These are phyloP conservation scores for Oxyura jamaicensis DNA, from an alignment of 2,113 vertebrate species.

Conservation along the genomic window DNA sequence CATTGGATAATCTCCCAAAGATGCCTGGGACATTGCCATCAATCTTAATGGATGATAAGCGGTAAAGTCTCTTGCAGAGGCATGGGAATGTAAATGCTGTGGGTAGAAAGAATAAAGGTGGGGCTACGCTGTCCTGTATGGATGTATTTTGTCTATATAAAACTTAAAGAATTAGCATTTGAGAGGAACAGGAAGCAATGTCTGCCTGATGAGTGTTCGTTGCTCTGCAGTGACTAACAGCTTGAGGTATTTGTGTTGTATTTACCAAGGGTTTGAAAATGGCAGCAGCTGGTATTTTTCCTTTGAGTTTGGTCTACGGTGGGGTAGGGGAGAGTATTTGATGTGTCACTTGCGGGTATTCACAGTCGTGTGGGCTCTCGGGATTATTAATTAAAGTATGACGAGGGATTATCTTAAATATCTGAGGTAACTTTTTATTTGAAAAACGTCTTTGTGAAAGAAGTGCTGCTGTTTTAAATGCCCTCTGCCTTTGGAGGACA, in stretches of 20 bases:
- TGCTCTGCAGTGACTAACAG: background rate
- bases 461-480: background rate
- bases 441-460: background rate
- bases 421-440: background rate
- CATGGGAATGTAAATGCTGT: background rate
- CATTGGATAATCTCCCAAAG: background rate
- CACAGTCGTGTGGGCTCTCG: background rate
- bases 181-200: background rate
- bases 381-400: background rate
- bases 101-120: background rate
- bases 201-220: background rate
- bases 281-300: background rate
- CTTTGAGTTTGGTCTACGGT: background rate
- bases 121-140: background rate
- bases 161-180: background rate
- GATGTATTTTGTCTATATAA: background rate
- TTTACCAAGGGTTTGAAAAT: background rate
- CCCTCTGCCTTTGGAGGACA: fast-evolving
- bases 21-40: background rate
- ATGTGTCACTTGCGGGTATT: background rate
- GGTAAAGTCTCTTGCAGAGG: background rate
- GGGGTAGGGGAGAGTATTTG: background rate
- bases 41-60: background rate
- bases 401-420: background rate
- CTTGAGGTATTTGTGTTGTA: background rate